Conservation (phyloP, 2,888 invertebrate genomes). For the Andrena minutula region DNA sequence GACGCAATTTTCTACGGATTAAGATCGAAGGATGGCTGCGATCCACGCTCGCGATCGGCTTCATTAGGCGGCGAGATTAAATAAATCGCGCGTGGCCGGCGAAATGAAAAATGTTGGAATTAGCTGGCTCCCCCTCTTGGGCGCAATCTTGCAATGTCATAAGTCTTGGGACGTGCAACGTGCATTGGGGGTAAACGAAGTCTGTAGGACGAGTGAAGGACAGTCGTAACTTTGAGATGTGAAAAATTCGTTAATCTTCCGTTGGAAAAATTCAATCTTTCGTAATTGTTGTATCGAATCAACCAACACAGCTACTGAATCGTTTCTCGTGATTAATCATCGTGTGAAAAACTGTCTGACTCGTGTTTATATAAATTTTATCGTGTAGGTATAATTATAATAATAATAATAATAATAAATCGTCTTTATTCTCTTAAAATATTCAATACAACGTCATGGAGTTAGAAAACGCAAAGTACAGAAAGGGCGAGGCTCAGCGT, state of each 20-base stretch:
- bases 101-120: conserved; percentile 64
- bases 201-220: not conserved
- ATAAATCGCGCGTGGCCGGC: conserved; percentile 61
- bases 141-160: not conserved
- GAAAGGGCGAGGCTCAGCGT: too few species aligned
- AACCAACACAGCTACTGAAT: too few species aligned
- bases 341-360: too few species aligned
- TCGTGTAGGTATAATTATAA: too few species aligned
- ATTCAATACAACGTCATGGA: too few species aligned
- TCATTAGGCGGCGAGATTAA: conserved; percentile 65
- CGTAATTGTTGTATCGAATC: too few species aligned
- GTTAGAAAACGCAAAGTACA: too few species aligned
- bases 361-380: too few species aligned
- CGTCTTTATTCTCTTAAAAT: too few species aligned
- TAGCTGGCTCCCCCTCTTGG: conserved; percentile 24
- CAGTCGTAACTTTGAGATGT: not conserved
- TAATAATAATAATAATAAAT: too few species aligned
- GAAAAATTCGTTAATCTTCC: not conserved
- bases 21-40: conserved; percentile 57
- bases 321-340: too few species aligned
- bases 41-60: conserved; percentile 54
- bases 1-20: conserved; percentile 63
- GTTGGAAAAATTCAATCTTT: too few species aligned
- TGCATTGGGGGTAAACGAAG: conserved; percentile 4
- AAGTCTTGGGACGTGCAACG: not conserved